phyloP scores from a whole-genome alignment of 2,888 invertebrate species.

The Crossocerus cetratus region DNA sequence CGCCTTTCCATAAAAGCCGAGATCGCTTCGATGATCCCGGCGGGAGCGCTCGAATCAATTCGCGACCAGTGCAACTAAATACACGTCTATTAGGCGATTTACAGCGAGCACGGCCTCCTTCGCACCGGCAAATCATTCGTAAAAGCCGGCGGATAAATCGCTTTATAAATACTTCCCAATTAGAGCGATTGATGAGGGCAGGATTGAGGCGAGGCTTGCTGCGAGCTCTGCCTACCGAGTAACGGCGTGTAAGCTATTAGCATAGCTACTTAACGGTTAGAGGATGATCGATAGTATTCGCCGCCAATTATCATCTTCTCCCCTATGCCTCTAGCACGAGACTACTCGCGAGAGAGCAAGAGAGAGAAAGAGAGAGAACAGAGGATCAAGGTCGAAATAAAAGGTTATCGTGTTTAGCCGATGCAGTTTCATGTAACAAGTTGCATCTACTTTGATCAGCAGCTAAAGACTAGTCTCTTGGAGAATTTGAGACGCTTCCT shows the following conservation, averaged over 20 bases:
- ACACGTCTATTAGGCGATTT: background rate
- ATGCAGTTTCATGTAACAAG: too few species aligned
- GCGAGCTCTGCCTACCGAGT: constrained; percentile 20
- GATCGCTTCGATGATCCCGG: background rate
- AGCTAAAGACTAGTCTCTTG: too few species aligned
- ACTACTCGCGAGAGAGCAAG: background rate
- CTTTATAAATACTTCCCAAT: constrained; percentile 35
- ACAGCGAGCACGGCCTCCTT: background rate
- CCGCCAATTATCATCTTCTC: constrained; percentile 36
- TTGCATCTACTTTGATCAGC: too few species aligned
- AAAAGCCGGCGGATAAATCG: constrained; percentile 12
- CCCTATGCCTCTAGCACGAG: background rate
- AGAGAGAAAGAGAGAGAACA: background rate
- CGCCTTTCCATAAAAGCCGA: constrained; percentile 2
- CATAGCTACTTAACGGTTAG: constrained; percentile 35
- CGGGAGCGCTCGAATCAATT: background rate
- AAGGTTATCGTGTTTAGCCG: constrained; percentile 22
- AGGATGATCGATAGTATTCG: constrained; percentile 43
- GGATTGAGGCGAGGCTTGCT: constrained; percentile 21
- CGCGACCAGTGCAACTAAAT: background rate
- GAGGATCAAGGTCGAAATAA: constrained; percentile 36
- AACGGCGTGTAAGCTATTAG: constrained; percentile 39
- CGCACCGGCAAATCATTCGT: background rate
- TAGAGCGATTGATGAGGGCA: constrained; percentile 33
- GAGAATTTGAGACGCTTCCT: too few species aligned